Percentiles rank a stretch among this genome's conserved stretches.
phyloP scores from a whole-genome alignment of 2,797 vertebrate species.

The Toxotes lorentzi region DNA sequence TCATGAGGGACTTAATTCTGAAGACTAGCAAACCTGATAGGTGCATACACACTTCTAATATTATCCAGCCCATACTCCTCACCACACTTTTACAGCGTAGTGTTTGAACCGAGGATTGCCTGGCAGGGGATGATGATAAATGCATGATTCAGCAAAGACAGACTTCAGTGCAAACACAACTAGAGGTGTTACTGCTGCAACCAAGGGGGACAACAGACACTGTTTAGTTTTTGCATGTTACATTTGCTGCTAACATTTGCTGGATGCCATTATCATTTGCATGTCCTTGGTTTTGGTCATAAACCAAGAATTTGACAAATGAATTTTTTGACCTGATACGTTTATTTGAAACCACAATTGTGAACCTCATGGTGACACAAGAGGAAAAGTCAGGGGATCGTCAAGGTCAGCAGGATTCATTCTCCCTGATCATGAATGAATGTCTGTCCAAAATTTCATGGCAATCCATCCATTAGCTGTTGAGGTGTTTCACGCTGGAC shows the following conservation, averaged over 20 bases:
- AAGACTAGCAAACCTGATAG: neutral
- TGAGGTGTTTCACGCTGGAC: neutral
- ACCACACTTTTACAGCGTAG: neutral
- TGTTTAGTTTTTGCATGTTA: neutral
- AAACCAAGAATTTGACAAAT: no score
- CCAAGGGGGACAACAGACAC: no score
- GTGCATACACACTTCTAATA: neutral
- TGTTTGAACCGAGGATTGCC: neutral
- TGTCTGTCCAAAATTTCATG: neutral
- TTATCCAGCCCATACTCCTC: neutral
- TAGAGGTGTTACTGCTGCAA: no score
- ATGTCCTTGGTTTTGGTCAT: neutral
- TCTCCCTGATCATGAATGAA: neutral
- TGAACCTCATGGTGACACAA: neutral
- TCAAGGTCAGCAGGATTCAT: neutral
- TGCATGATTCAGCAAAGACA: neutral
- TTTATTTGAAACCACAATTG: neutral
- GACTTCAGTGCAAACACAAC: neutral
- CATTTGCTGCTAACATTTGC: neutral
- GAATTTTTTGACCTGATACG: neutral
- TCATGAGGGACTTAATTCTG: neutral
- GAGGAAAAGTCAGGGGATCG: neutral
- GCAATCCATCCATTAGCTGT: neutral
- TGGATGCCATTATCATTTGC: neutral
- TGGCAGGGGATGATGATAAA: neutral